A percentile compares a stretch with the other conserved stretches of the same genome.
Evolutionary conservation across 2,888 invertebrate species (phyloP).

Genomic region (Aphidoletes aphidimyza): DNA sequence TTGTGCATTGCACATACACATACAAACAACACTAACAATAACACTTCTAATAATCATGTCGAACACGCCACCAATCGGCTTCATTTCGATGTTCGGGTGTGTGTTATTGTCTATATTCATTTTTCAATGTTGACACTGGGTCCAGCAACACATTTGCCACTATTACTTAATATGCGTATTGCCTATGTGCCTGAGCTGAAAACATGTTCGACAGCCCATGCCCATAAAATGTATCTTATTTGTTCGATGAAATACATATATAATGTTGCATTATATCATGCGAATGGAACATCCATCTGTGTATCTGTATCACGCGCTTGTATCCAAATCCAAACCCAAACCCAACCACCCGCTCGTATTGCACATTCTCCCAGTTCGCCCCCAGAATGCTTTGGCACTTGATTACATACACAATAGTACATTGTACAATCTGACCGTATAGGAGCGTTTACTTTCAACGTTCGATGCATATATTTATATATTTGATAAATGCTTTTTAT

Average conservation of each 20-base stretch:
- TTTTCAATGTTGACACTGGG: neutral
- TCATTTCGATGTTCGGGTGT: neutral
- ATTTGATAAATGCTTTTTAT: conserved; percentile 43
- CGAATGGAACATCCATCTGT: no score
- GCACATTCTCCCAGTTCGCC: no score
- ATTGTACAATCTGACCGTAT: no score
- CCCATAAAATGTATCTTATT: conserved; percentile 34
- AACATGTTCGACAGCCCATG: neutral
- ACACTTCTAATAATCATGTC: conserved; percentile 20
- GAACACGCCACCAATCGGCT: conserved; percentile 21
- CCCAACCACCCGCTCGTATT: no score
- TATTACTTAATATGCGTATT: neutral
- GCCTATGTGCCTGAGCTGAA: no score
- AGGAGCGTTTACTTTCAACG: neutral
- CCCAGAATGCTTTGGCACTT: no score
- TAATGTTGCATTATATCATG: no score
- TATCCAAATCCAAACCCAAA: no score
- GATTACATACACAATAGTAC: no score
- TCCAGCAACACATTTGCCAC: neutral
- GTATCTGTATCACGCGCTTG: no score
- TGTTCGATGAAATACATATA: neutral
- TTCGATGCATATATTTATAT: conserved; percentile 35
- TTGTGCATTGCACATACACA: neutral
- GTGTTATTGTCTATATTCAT: neutral
- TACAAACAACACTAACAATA: neutral